Base-by-base conservation (phyloP, 2,888 invertebrate genomes). In the Lingula anatina region DNA sequence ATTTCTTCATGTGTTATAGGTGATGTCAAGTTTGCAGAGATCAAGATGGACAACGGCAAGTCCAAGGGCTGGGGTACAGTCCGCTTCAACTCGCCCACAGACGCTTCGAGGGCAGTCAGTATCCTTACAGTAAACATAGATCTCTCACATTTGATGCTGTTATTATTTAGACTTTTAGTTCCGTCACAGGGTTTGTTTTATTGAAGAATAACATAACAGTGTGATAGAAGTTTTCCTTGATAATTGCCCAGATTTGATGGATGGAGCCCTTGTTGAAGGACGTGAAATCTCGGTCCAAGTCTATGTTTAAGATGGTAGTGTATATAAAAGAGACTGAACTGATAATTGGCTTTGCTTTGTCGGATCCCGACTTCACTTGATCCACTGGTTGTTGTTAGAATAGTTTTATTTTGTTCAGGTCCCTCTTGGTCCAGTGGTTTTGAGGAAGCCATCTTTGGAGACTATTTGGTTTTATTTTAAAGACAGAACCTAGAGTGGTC, bases 1-100 rank as follows among this genome's bases (percentile, higher is more conserved):
- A n/a, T n/a, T n/a, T n/a, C n/a, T n/a, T n/a, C n/a, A n/a, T n/a
- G n/a, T n/a, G n/a, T 50, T 56, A 57, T 62, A 70, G 96, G 95
- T 3, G 94, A 95, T 60, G 90, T 97, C 0, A 90, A 91, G 74
- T 92, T 88, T 74, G 91, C 93, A 9, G 95, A 96, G 78, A 92
- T 95, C 81, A 86, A 90, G 46, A 70, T 65, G 61, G 76, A 76
- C 44, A 67, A 55, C 47, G 73, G 74, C 18, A 65, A 65, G 49
- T 88, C 88, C 2, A 85, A 87, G 38, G 94, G 93, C 63, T 85
- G 88, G 53, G 93, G 94, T 47, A 84, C 93, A 51, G 89, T 96
- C 24, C 84, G 91, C 50, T 96, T 93, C 80, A 84, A 85, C 47
- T 86, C 86, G 56, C 89, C 90, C 60, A 88, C 90, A 81, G 92